Base-by-base conservation (phyloP, 2,888 invertebrate species). In the Yponomeuta plumbellus region DNA sequence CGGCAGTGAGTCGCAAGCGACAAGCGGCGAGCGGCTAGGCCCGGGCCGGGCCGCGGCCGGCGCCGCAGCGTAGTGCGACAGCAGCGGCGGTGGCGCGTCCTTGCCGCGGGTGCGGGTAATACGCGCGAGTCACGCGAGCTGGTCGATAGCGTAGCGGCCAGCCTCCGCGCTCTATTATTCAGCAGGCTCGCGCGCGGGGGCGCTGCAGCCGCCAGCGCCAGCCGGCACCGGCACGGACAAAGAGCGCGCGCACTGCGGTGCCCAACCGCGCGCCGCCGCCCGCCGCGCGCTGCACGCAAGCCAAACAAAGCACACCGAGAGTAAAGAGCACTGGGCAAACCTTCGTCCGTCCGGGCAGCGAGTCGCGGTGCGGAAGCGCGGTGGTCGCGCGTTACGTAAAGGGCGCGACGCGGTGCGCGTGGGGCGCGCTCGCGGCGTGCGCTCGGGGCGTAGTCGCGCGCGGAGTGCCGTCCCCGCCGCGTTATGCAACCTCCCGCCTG, bases 91-190 rank as follows among this genome's bases (percentile, higher is more conserved):
- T 76, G 73, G 76, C 76, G 77, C 78, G 88, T 84, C 89, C 88
- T 88, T 86, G 89, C 83, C 79, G 78, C 77, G 61, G 64, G 56
- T 44, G 52, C 40, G 80, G 80, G 76, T 84, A 82, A 84, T 80
- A 77, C 83, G 81, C 79, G 81, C 83, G 76, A 81, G 86, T 84
- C 88, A 86, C 87, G 87, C 88, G 85, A 91, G 79, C 78, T 85
- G 91, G 92, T 91, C 91, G 92, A 90, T 91, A 88, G 86, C 86
- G 90, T 88, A 77, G 81, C 44, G 80, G 80, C 79, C 86, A 86
- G 85, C 84, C 87, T 86, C 85, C 81, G 83, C 84, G 79, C 69
- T 88, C 85, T 86, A 87, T 87, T 86, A 88, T 88, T 89, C 86
- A 88, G 80, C 88, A 85, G 81, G 84, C 84, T 78, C 82, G 71